These are phyloP conservation scores for Emys orbicularis DNA, from an alignment of 2,797 vertebrate genomes.

Conservation along the genomic window DNA sequence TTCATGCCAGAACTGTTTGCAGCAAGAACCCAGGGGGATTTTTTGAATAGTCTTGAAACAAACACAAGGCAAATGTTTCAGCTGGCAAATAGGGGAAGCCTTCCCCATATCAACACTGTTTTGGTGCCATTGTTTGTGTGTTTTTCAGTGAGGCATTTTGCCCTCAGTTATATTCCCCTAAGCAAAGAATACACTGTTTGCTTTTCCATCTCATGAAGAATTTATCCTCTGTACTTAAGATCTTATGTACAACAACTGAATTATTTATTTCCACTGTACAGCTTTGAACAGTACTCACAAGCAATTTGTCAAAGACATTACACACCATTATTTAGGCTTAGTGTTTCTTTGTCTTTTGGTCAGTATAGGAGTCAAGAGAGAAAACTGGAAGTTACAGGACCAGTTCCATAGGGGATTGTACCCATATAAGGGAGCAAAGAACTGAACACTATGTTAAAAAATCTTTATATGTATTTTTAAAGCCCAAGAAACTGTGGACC, in stretches of 20 bases:
- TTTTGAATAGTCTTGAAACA: background rate
- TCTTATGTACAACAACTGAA: constrained; percentile 5
- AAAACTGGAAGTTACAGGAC: constrained; percentile 7
- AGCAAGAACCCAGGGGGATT: background rate
- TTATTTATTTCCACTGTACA: background rate
- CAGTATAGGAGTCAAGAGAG: constrained; percentile 32
- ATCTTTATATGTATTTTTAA: background rate
- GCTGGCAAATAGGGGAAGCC: background rate
- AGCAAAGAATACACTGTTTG: background rate
- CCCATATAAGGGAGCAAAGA: background rate
- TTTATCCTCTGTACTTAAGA: constrained; percentile 1
- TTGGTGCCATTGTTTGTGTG: background rate
- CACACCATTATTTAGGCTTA: background rate
- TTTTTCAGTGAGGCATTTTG: constrained; percentile 13
- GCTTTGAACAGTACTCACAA: background rate
- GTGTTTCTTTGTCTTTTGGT: constrained; percentile 8
- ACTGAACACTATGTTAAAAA: constrained; percentile 6
- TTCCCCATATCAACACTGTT: background rate
- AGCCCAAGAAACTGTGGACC: background rate
- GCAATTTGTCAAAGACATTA: background rate
- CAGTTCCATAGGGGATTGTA: constrained; percentile 19
- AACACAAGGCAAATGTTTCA: background rate
- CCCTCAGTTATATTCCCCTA: background rate
- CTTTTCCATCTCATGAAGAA: background rate
- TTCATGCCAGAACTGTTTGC: background rate